Percentiles rank a stretch among this genome's conserved stretches.
Evolutionary conservation across 1,140 invertebrate genomes (phyloP).

Genomic region (Drosophila orena): DNA sequence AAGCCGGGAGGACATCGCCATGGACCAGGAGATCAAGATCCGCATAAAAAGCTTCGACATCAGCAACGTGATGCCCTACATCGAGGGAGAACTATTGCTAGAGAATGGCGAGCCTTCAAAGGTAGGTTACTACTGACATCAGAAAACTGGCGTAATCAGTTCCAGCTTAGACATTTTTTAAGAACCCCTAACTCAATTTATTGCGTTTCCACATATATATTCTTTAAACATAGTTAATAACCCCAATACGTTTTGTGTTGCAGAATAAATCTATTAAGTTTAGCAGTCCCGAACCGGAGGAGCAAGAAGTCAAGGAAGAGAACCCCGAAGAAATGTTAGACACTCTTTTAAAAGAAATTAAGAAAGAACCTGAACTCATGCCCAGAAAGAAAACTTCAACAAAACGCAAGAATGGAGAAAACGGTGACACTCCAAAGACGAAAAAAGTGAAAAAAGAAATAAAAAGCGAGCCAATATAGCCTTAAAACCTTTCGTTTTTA

Average conservation of each 20-base stretch:
- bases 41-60: conserved; percentile 80
- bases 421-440: conserved; percentile 21
- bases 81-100: conserved; percentile 76
- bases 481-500: conserved; percentile 21
- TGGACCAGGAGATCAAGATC: conserved; percentile 78
- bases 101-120: conserved; percentile 18
- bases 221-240: neutral
- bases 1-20: conserved; percentile 40
- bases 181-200: too few relatives aligned
- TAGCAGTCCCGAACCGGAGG: conserved; percentile 25
- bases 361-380: conserved; percentile 24
- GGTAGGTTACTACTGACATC: conserved; percentile 20
- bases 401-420: conserved; percentile 46
- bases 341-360: conserved; percentile 58
- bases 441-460: conserved; percentile 72
- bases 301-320: conserved; percentile 8
- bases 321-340: conserved; percentile 57
- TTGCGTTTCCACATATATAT: too few relatives aligned
- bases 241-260: neutral
- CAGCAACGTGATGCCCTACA: conserved; percentile 72
- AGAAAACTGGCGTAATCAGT: too few relatives aligned
- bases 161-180: too few relatives aligned
- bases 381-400: conserved; percentile 11
- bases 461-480: conserved; percentile 67
- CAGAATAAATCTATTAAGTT: conserved; percentile 56